Conservation (phyloP, 2,888 invertebrate species). For the Hypomecis punctinalis region DNA sequence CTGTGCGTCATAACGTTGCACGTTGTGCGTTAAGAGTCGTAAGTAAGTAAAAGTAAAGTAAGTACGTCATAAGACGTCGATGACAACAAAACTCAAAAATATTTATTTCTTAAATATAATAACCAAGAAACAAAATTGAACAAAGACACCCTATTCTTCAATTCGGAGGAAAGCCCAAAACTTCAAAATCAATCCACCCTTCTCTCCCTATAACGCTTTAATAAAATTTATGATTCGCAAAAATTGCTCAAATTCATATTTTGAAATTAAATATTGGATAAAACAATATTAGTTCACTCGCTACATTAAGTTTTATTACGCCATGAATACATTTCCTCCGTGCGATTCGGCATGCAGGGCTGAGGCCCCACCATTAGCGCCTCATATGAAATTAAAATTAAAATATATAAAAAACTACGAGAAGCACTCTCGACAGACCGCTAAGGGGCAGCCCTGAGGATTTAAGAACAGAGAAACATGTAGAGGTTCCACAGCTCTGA, state of each 20-base stretch:
- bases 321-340: constrained; percentile 80
- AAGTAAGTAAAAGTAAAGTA: too few species aligned
- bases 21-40: too few species aligned
- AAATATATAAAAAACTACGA: constrained; percentile 83
- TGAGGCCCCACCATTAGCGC: constrained; percentile 80
- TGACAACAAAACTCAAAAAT: too few species aligned
- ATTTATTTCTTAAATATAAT: too few species aligned
- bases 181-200: constrained; percentile 37
- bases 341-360: constrained; percentile 82
- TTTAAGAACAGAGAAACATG: constrained; percentile 61
- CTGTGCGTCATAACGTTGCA: too few species aligned
- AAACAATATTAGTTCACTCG: constrained; percentile 85
- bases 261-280: constrained; percentile 82
- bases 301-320: constrained; percentile 83
- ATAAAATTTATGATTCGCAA: constrained; percentile 79
- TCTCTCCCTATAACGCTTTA: constrained; percentile 47
- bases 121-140: neutral
- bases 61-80: too few species aligned
- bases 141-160: constrained; percentile 1
- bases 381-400: constrained; percentile 85
- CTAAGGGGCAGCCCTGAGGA: constrained; percentile 82
- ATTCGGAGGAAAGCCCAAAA: constrained; percentile 26
- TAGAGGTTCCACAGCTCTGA: constrained; percentile 50
- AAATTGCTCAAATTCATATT: constrained; percentile 74
- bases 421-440: constrained; percentile 81